phyloP scores from a whole-genome alignment of 2,113 vertebrate genomes.

The Gasterosteus nipponicus region DNA sequence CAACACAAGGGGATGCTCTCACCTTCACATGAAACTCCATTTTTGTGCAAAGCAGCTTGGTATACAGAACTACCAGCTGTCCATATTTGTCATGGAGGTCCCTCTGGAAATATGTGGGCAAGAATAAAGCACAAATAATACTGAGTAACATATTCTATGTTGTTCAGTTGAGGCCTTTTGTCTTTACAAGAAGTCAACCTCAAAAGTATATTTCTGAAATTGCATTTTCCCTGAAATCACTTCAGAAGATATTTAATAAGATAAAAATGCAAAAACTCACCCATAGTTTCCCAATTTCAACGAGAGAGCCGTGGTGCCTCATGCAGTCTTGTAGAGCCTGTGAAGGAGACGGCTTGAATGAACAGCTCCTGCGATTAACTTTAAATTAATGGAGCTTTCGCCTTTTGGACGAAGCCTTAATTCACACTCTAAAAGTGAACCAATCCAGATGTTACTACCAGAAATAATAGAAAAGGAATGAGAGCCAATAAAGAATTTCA shows the following conservation, averaged over 20 bases:
- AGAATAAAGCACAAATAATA: conserved; percentile 5
- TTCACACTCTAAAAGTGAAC: background rate
- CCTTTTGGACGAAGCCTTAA: background rate
- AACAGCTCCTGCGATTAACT: background rate
- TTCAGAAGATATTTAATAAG: background rate
- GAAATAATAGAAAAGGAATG: background rate
- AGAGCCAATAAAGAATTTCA: too few species aligned
- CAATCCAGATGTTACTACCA: background rate
- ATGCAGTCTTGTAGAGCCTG: conserved; percentile 96
- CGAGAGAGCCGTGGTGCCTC: conserved; percentile 91
- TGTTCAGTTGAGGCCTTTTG: background rate
- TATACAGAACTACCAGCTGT: conserved; percentile 89
- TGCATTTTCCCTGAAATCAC: background rate
- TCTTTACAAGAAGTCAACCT: background rate
- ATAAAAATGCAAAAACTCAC: conserved; percentile 78
- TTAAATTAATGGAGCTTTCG: background rate
- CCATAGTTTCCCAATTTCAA: conserved; percentile 91
- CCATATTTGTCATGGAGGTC: conserved; percentile 91
- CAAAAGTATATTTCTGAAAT: too few species aligned
- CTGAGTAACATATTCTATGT: background rate
- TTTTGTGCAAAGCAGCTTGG: conserved; percentile 89
- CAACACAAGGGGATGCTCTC: conserved; percentile 10
- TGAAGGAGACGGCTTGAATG: conserved; percentile 14
- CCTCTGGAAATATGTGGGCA: conserved; percentile 69
- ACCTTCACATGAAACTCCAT: conserved; percentile 95